Evolutionary conservation across 1,140 invertebrate genomes (phyloP), one percentile per base, ranked within the genome.

Genomic region (Bombus haemorrhoidalis): DNA sequence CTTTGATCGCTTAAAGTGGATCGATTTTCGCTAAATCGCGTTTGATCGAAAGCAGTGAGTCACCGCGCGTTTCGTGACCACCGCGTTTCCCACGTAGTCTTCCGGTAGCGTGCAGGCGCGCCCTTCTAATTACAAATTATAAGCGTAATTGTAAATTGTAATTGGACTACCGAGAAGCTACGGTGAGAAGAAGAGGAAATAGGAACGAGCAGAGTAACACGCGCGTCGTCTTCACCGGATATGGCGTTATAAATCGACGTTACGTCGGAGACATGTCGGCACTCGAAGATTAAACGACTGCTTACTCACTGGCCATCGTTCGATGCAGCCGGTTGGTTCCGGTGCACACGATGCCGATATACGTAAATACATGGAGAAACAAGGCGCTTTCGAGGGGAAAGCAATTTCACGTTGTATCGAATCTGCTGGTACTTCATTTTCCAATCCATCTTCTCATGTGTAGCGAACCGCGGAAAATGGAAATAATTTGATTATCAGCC

Each of bases 401-500:
- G 13, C 15, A 34, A 68, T 68, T 68, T 68, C 32, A 34, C 64
- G 64, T 68, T 18, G 18, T 18, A 18, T 34, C 64, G 64, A 34
- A 68, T 68, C 32, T 34, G 32, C 64, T 68, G 32, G 18, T 18
- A 34, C 18, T 68, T 34, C 3, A 18, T 53, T 53, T 6, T 53
- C 47, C 15, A 22, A 68, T 47, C 43, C 43, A 53, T 80, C 71
- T 71, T 15, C 43, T 34, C 34, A 0, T 3, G 64, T 71, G 76
- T 15, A 53, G 5, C 47, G 47, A 53, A n/a, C 34, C 66, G 66
- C 47, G 41, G 66, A 71, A 81, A 81, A 81, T 71, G 13, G 34
- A n/a, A 28, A 71, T 81, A 71, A 81, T 81, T 81, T 37, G 53
- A 81, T 81, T 71, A 69, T 57, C 66, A 57, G 3, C 34, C 66